Conservation (phyloP, 1,140 invertebrate species). For the Choristoneura fumiferana region DNA sequence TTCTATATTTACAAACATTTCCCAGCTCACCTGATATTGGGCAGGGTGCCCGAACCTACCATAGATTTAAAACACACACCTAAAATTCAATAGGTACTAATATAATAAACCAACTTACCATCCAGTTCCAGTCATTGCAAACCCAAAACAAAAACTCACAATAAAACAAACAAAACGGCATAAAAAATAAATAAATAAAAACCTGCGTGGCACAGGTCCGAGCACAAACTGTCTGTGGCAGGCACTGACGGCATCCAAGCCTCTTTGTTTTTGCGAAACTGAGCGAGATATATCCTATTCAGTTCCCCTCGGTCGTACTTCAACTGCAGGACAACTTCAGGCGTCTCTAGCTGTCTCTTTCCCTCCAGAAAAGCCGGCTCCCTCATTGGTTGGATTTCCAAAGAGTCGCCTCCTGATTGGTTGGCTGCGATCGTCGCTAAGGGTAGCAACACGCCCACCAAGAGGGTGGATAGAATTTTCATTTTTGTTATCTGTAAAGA, state of each 20-base stretch:
- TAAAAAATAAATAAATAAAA: conserved; percentile 34
- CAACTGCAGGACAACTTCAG: conserved; percentile 64
- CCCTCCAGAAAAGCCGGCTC: conserved; percentile 19
- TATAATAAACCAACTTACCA: too few relatives aligned
- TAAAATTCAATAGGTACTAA: too few relatives aligned
- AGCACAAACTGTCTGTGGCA: conserved; percentile 44
- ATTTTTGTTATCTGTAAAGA: conserved; percentile 45
- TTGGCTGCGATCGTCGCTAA: conserved; percentile 22
- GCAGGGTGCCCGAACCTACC: too few relatives aligned
- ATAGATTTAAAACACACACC: too few relatives aligned
- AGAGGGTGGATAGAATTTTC: conserved; percentile 42
- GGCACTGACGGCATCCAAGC: conserved; percentile 45
- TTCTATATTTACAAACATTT: too few relatives aligned
- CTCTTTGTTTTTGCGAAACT: conserved; percentile 50
- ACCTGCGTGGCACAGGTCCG: conserved; percentile 70
- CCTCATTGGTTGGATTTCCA: conserved; percentile 39
- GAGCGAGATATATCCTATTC: conserved; percentile 69
- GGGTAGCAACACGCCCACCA: conserved; percentile 44
- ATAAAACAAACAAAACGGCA: too few relatives aligned
- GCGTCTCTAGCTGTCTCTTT: conserved; percentile 43
- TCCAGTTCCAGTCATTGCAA: too few relatives aligned
- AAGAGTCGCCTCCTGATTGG: conserved; percentile 31
- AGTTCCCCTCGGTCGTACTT: conserved; percentile 65
- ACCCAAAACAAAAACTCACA: too few relatives aligned
- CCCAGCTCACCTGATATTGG: too few relatives aligned